Evolutionary conservation across 64 coral and sea anemone species (phyloP), one percentile per base, ranked within the genome.

Genomic region (Cladopsammia gracilis): DNA sequence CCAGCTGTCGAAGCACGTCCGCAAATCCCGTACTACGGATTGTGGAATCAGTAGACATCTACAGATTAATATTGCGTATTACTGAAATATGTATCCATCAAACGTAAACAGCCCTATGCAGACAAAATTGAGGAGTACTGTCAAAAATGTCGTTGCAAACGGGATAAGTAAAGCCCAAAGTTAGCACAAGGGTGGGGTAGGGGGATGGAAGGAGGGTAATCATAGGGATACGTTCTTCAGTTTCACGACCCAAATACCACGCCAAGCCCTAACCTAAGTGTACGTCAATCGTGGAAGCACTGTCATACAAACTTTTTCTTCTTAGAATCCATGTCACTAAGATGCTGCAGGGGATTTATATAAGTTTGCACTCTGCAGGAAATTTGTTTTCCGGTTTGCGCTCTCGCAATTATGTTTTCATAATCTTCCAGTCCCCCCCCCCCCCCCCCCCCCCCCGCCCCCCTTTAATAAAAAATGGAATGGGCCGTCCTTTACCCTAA

Each of bases 1-100:
- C 42, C 85, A 79, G 58, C 26, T 94, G 56, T 93, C 75, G 58
- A 81, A 73, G 58, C 75, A 93, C 67, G 34, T 49, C 73, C 73
- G 47, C 73, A 75, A 75, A 75, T 75, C 73, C 42, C 45, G 73
- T 75, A 75, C 73, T 75, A 75, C 82, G 24, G 82, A 93, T 64
- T 71, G 73, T 18, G 91, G 79, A 58, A 92, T 92, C 54, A 65
- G 81, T 48, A 86, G n/a, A n/a, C n/a, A n/a, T n/a, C n/a, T n/a
- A n/a, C n/a, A n/a, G n/a, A n/a, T n/a, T n/a, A n/a, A n/a, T n/a
- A n/a, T n/a, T n/a, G n/a, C n/a, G n/a, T n/a, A n/a, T n/a, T n/a
- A n/a, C n/a, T n/a, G n/a, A n/a, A n/a, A n/a, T n/a, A 75, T 73
- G 82, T 64, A 76, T 19, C 62, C 62, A 93, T 76, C 62, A 93